Conservation (phyloP, 2,113 vertebrate species). For the Progne subis region DNA sequence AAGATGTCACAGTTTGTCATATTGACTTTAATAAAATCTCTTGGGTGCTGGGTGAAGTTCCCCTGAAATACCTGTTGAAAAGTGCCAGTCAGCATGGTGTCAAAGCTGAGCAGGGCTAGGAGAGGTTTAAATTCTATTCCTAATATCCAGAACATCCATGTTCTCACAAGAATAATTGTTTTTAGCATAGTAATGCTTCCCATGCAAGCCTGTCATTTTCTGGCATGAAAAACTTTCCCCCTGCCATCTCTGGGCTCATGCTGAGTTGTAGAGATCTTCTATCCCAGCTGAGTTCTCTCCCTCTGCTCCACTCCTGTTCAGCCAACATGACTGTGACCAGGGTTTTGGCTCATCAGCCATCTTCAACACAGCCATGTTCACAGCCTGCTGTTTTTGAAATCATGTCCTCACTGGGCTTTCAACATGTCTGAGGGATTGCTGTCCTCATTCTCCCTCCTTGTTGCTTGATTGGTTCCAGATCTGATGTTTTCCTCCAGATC, state of each 20-base stretch:
- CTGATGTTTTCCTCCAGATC: not conserved
- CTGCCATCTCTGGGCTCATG: not conserved
- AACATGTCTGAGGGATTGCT: conserved; percentile 14
- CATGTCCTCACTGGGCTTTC: not conserved
- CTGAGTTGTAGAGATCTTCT: not conserved
- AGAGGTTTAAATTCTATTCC: not conserved
- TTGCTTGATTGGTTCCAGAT: conserved; percentile 42
- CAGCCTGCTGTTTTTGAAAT: conserved; percentile 25
- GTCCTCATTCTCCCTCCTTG: not conserved
- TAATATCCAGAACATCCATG: not conserved
- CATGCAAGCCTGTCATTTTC: not conserved
- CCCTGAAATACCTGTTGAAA: conserved; percentile 15
- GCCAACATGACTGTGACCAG: not conserved
- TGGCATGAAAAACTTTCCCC: not conserved
- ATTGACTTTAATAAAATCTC: not conserved
- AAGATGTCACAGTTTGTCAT: not conserved
- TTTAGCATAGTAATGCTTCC: not conserved
- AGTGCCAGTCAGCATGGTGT: not conserved
- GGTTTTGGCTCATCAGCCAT: not conserved
- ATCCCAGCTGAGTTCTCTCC: not conserved
- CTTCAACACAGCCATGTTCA: conserved; percentile 9
- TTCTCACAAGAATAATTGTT: not conserved
- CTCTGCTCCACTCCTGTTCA: not conserved
- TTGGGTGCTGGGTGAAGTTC: not conserved
- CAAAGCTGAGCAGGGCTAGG: not conserved